Evolutionary conservation across 2,888 invertebrate species (phyloP).

Genomic region (Clitarchus hookeri): DNA sequence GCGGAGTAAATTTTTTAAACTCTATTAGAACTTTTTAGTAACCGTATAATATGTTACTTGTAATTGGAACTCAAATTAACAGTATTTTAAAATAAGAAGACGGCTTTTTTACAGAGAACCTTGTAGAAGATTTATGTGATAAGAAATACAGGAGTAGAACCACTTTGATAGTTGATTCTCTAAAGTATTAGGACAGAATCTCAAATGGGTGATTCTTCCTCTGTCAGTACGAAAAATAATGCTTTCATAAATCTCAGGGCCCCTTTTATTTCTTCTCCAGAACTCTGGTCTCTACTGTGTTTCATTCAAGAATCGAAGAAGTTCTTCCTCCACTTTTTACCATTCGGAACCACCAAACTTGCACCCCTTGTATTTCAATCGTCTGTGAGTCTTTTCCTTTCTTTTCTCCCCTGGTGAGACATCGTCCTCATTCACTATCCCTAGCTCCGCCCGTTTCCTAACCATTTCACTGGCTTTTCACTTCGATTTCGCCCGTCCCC

Average conservation of each 20-base stretch:
- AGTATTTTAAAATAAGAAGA: not conserved
- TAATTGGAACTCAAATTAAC: not conserved
- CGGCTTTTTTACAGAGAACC: not conserved
- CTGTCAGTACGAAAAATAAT: not conserved
- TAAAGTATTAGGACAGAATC: not conserved
- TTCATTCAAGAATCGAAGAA: not conserved
- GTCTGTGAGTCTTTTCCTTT: not conserved
- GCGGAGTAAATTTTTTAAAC: no score
- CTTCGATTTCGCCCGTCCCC: not conserved
- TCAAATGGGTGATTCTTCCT: not conserved
- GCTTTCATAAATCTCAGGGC: not conserved
- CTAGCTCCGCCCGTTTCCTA: not conserved
- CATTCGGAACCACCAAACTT: constrained; percentile 17
- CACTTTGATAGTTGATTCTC: not conserved
- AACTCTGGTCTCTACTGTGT: not conserved
- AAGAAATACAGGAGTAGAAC: not conserved
- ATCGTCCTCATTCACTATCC: not conserved
- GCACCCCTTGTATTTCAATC: constrained; percentile 23
- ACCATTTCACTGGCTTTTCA: not conserved
- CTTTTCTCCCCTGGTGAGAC: not conserved
- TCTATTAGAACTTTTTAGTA: not conserved
- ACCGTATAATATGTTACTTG: not conserved
- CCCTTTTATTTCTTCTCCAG: not conserved
- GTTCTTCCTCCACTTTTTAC: constrained; percentile 4
- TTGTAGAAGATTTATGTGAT: not conserved